Evolutionary conservation across 2,888 invertebrate species (phyloP).

Genomic region (Napeogenes sylphis): DNA sequence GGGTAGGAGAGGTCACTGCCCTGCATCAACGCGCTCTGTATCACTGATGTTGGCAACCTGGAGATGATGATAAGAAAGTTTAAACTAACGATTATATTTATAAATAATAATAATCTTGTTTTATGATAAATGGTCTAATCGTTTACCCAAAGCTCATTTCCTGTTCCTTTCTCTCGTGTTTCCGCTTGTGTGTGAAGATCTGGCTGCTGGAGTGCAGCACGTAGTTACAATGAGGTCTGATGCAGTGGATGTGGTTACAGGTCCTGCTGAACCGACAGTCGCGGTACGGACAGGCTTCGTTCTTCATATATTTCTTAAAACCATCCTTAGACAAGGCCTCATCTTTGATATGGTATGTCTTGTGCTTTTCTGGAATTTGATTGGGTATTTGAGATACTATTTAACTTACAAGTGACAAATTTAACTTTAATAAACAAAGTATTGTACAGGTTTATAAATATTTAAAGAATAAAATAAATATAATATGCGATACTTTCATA

Average conservation of each 20-base stretch:
- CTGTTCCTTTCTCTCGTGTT: constrained; percentile 96
- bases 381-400: too few species aligned
- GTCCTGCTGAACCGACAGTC: constrained; percentile 95
- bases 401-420: too few species aligned
- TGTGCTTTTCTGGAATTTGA: constrained; percentile 92
- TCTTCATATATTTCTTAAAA: constrained; percentile 99
- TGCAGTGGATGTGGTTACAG: constrained; percentile 99
- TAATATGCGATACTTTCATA: too few species aligned
- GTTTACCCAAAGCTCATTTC: constrained; percentile 91
- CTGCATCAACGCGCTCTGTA: constrained; percentile 70
- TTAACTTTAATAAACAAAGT: too few species aligned
- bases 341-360: constrained; percentile 98
- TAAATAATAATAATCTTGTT: background rate
- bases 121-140: constrained; percentile 36
- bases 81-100: background rate
- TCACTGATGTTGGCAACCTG: constrained; percentile 69
- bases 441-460: too few species aligned
- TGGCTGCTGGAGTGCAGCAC: constrained; percentile 98
- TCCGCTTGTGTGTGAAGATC: constrained; percentile 97
- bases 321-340: constrained; percentile 96
- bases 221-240: constrained; percentile 95
- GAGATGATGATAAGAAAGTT: constrained; percentile 9
- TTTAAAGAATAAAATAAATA: too few species aligned
- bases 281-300: constrained; percentile 93
- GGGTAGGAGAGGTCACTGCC: constrained; percentile 63